Evolutionary conservation across 1,140 invertebrate species (phyloP).

Genomic region (Oryctes rhinoceros): DNA sequence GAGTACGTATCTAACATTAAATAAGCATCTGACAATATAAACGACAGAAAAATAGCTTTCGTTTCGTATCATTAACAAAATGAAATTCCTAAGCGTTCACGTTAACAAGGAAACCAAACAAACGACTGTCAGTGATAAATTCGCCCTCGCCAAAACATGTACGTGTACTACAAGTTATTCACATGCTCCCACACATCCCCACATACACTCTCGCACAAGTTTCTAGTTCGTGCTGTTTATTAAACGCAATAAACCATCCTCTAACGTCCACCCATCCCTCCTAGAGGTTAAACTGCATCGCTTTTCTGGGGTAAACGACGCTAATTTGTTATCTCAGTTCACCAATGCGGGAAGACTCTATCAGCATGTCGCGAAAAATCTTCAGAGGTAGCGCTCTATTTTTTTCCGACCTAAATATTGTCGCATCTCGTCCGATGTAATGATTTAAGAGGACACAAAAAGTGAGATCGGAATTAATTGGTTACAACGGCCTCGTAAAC

Average conservation of each 20-base stretch:
- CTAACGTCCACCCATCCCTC: too few relatives aligned
- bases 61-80: slow-evolving; percentile 6
- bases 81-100: neutral
- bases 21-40: neutral
- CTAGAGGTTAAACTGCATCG: too few relatives aligned
- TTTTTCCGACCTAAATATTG: too few relatives aligned
- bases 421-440: too few relatives aligned
- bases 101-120: neutral
- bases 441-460: too few relatives aligned
- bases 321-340: too few relatives aligned
- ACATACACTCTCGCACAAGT: neutral
- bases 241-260: neutral
- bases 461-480: too few relatives aligned
- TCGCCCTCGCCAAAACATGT: neutral
- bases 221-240: slow-evolving; percentile 1
- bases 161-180: neutral
- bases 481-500: too few relatives aligned
- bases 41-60: neutral
- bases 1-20: neutral
- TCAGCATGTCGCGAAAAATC: too few relatives aligned
- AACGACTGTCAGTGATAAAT: slow-evolving; percentile 22
- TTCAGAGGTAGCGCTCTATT: too few relatives aligned
- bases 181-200: neutral
- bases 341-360: too few relatives aligned
- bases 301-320: too few relatives aligned